These are phyloP conservation scores for Perizoma affinitatum DNA, from an alignment of 2,888 invertebrate genomes.

Conservation along the genomic window DNA sequence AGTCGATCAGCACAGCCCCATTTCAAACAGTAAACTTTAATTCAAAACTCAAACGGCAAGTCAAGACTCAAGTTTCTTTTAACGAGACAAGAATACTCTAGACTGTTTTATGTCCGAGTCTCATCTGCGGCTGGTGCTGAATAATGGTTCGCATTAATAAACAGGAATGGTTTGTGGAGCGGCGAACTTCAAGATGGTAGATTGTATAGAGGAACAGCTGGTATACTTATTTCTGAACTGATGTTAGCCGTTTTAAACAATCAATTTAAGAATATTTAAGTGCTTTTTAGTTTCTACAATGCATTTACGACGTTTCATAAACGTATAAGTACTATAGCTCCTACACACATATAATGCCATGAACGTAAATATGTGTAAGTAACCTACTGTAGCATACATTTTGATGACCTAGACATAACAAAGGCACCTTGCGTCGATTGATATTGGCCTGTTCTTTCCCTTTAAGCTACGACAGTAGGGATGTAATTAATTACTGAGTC, in stretches of 20 bases:
- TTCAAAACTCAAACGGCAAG: conserved; percentile 54
- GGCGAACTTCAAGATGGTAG: conserved; percentile 53
- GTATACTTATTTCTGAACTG: conserved; percentile 3
- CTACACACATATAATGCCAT: no score
- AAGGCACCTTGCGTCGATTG: neutral
- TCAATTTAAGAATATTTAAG: neutral
- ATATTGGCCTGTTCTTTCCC: conserved; percentile 5
- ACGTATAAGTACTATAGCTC: no score
- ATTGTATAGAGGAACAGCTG: conserved; percentile 28
- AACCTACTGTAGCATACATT: no score
- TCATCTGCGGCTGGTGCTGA: conserved; percentile 76
- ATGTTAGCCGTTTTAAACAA: no score
- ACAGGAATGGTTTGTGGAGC: conserved; percentile 65
- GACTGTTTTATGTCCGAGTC: conserved; percentile 70
- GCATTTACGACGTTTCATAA: no score
- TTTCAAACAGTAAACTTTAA: conserved; percentile 22
- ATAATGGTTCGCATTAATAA: conserved; percentile 80
- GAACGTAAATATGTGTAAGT: no score
- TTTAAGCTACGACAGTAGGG: conserved; percentile 34
- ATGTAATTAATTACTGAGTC: conserved; percentile 70
- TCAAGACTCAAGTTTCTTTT: conserved; percentile 68
- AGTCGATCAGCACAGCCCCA: neutral
- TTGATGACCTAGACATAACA: no score
- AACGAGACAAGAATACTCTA: conserved; percentile 67
- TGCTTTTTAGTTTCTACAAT: neutral